phyloP scores from a whole-genome alignment of 1,140 invertebrate species.

The Dinoponera quadriceps region DNA sequence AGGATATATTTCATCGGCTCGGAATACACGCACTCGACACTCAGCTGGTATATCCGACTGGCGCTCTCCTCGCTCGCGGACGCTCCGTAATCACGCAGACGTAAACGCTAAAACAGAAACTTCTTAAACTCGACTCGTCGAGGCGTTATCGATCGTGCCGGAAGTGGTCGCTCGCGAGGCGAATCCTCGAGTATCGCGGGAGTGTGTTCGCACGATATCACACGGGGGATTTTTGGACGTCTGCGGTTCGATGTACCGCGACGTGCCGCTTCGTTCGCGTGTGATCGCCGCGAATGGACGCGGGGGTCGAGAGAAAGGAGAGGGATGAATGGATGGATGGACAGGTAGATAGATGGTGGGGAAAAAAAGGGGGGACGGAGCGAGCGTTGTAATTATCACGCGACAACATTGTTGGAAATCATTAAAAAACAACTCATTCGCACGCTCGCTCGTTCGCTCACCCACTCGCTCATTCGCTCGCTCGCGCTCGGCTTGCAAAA shows the following conservation, averaged over 20 bases:
- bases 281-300: background rate
- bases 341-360: background rate
- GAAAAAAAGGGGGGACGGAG: background rate
- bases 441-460: background rate
- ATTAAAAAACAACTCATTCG: conserved; percentile 42
- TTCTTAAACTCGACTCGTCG: conserved; percentile 19
- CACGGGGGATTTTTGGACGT: background rate
- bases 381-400: conserved; percentile 32
- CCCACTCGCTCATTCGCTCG: background rate
- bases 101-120: conserved; percentile 26
- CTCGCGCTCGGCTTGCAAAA: conserved; percentile 17
- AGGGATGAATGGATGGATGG: background rate
- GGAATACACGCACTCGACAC: background rate
- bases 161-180: conserved; percentile 42
- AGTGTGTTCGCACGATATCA: background rate
- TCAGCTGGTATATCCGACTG: background rate
- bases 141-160: conserved; percentile 39
- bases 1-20: background rate
- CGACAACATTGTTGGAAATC: conserved; percentile 37
- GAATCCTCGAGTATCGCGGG: conserved; percentile 25
- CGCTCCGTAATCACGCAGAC: conserved; percentile 38
- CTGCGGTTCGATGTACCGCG: background rate
- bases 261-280: background rate
- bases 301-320: background rate
- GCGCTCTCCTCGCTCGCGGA: conserved; percentile 1